These are phyloP conservation scores for Gadus macrocephalus DNA, from an alignment of 2,113 vertebrate species.

Conservation along the genomic window DNA sequence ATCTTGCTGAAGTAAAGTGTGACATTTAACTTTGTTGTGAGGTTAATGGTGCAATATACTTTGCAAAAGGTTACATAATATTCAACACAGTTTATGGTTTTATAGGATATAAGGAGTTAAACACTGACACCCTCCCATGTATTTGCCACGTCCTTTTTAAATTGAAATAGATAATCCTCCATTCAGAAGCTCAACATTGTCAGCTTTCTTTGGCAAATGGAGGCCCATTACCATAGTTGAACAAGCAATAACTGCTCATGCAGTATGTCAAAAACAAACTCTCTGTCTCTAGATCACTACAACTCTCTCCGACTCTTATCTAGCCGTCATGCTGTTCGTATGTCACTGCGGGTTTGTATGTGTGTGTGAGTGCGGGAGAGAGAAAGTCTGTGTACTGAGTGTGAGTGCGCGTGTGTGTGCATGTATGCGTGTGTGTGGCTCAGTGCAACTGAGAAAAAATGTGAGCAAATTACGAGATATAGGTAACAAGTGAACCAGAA, in stretches of 20 bases:
- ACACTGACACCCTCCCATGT: no score
- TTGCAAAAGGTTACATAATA: no score
- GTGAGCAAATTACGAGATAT: neutral
- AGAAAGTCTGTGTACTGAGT: no score
- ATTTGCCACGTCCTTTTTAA: no score
- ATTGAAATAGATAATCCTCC: no score
- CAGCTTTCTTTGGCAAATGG: neutral
- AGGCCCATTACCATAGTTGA: slow-evolving; percentile 1
- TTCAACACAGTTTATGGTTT: no score
- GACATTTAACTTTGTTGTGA: no score
- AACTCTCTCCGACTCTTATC: neutral
- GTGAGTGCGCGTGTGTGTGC: neutral
- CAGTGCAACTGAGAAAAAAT: neutral
- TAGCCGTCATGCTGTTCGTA: neutral
- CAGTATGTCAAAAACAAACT: slow-evolving; percentile 4
- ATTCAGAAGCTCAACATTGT: no score
- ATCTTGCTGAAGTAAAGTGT: no score
- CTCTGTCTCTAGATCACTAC: neutral
- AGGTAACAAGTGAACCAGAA: no score
- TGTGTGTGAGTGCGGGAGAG: neutral
- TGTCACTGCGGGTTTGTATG: neutral
- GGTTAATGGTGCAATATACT: no score
- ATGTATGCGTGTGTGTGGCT: neutral
- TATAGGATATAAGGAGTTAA: no score
- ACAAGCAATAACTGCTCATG: slow-evolving; percentile 6